Evolutionary conservation across 2,797 vertebrate genomes (phyloP), one percentile per base, ranked within the genome.

Genomic region (Sardinella longiceps): DNA sequence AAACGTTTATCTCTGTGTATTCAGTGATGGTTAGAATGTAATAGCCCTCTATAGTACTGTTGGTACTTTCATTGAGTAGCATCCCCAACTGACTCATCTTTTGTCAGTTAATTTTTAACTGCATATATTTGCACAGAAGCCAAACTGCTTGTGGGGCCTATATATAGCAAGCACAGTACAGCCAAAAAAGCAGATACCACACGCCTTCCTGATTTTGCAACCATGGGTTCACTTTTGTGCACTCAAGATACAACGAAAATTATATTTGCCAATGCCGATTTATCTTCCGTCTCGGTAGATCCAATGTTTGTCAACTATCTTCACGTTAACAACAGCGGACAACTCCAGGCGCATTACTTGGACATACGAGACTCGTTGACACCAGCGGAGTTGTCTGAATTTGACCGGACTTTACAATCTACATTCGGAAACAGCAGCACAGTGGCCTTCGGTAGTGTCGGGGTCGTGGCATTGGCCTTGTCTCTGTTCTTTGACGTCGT

Each of bases 391-490:
- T 9, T 53, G 51, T 2, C 51, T 23, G 18, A 53, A 20, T 53
- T 53, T 53, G 51, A 60, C 56, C n/a, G 7, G 56, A 60, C 23
- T 25, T 60, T 60, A 25, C 56, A n/a, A n/a, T 60, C 56, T 25
- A 60, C 56, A 25, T 60, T 60, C 23, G 23, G n/a, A 25, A 60
- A 60, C 9, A 25, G n/a, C 23, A 60, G 56, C 23, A 25, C n/a
- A 10, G 56, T 60, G 56, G 56, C 56, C 9, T 60, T 25, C 9
- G 56, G 23, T n/a, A 60, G 56, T 25, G 56, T 60, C n/a, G 56
- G 56, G n/a, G 56, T 60, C 25, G 56, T 60, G 56, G 56, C 56
- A n/a, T 60, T 60, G 56, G 56, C 56, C 56, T n/a, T 60, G 56
- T 60, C 56, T n/a, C 9, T 25, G 56, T 10, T 60, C 56, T 60